Conservation (phyloP, 1,140 invertebrate genomes). For the Lanistes nyassanus region DNA sequence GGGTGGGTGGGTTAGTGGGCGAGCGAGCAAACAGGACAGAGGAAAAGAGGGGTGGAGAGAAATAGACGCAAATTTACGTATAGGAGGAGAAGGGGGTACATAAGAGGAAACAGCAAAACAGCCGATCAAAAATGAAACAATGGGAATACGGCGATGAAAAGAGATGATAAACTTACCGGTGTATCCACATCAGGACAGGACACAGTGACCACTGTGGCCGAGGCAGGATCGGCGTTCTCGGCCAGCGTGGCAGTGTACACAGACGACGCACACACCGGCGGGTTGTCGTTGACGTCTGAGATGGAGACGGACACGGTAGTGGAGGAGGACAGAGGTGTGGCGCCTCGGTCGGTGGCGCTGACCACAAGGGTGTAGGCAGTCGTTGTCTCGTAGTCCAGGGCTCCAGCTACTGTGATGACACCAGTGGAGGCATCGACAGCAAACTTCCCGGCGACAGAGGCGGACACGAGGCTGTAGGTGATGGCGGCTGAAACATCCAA, state of each 20-base stretch:
- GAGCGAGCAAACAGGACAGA: not conserved
- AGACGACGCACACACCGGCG: conserved; percentile 33
- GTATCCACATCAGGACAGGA: conserved; percentile 41
- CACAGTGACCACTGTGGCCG: conserved; percentile 31
- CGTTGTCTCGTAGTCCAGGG: conserved; percentile 47
- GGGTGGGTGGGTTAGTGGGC: not conserved
- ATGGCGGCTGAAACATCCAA: conserved; percentile 10
- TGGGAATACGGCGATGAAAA: too few species aligned
- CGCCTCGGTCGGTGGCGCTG: conserved; percentile 39
- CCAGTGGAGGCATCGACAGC: conserved; percentile 35
- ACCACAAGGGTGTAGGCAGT: conserved; percentile 41
- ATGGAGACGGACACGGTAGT: conserved; percentile 36
- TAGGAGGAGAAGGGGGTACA: too few species aligned
- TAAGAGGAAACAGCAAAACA: too few species aligned
- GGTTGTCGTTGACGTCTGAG: conserved; percentile 42
- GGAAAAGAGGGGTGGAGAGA: not conserved
- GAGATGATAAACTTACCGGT: not conserved
- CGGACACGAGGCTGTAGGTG: conserved; percentile 16
- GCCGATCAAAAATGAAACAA: too few species aligned
- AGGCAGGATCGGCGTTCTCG: conserved; percentile 30
- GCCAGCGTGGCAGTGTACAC: conserved; percentile 25
- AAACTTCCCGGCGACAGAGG: conserved; percentile 25
- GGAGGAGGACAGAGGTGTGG: conserved; percentile 16
- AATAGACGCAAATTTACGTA: too few species aligned
- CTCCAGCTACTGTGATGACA: conserved; percentile 30